Evolutionary conservation across 2,113 vertebrate species (phyloP).

Genomic region (Chionomys nivalis): DNA sequence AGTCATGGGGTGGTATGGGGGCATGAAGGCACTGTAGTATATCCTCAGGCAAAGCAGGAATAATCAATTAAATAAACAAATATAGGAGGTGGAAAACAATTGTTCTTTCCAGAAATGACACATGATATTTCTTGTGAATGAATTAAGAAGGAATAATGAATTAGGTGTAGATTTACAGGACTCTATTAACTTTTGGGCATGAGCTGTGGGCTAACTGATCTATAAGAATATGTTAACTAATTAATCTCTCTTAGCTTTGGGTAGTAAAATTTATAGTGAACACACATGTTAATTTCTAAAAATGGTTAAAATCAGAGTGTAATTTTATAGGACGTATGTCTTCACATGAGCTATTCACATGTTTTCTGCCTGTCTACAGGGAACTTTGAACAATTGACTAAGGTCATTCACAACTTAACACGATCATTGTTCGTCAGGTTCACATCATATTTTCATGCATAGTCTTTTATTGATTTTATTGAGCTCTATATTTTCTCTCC

Average conservation of each 20-base stretch:
- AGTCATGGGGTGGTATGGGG: neutral
- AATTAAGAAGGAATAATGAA: conserved; percentile 48
- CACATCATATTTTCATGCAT: neutral
- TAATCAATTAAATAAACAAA: neutral
- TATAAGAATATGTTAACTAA: conserved; percentile 16
- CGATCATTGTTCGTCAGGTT: neutral
- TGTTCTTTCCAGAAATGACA: conserved; percentile 34
- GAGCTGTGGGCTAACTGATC: conserved; percentile 59
- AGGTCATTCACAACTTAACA: conserved; percentile 1
- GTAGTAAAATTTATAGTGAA: neutral
- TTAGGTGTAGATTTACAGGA: conserved; percentile 51
- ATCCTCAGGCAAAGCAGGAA: conserved; percentile 5
- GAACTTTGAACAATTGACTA: conserved; percentile 26
- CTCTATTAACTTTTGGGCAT: conserved; percentile 25
- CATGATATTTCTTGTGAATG: conserved; percentile 49
- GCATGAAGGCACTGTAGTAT: conserved; percentile 13
- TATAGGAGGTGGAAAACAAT: neutral
- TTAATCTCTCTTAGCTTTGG: conserved; percentile 13
- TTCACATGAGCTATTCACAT: neutral
- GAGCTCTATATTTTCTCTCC: too few relatives aligned
- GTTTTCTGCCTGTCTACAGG: neutral
- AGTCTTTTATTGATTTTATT: too few relatives aligned
- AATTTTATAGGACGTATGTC: neutral
- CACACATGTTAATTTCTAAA: neutral
- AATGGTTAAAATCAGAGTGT: neutral